Evolutionary conservation across 2,797 vertebrate genomes (phyloP).

Genomic region (Phaenicophaeus curvirostris): DNA sequence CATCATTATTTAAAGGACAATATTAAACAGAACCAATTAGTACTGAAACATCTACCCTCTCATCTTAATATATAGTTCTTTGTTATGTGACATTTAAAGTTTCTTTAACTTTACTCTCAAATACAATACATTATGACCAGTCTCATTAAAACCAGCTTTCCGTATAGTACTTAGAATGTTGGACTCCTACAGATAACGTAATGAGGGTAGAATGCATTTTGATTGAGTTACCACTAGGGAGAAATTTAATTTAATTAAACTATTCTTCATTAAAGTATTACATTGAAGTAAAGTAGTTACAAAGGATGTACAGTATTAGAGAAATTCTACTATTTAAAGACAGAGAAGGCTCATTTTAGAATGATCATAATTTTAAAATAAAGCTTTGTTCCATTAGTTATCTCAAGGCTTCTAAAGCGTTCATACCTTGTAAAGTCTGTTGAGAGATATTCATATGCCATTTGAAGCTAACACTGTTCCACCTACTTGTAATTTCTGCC

Average conservation of each 20-base stretch:
- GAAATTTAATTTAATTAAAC: constrained; percentile 83
- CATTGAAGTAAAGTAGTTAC: constrained; percentile 78
- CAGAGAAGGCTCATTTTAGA: constrained; percentile 36
- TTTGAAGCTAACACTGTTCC: not conserved
- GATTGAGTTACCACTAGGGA: constrained; percentile 80
- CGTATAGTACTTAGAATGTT: constrained; percentile 66
- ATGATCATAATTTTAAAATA: constrained; percentile 32
- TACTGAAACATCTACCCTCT: constrained; percentile 52
- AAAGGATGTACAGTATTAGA: constrained; percentile 68
- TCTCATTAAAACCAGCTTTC: constrained; percentile 74
- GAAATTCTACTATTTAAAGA: constrained; percentile 66
- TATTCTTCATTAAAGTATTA: constrained; percentile 81
- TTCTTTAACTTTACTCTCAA: constrained; percentile 70
- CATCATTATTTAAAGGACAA: constrained; percentile 54
- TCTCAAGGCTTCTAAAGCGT: constrained; percentile 20
- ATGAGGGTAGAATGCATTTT: constrained; percentile 80
- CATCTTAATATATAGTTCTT: constrained; percentile 62
- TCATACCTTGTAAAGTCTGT: constrained; percentile 10
- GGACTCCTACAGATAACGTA: constrained; percentile 80
- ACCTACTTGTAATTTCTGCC: not conserved
- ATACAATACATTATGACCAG: constrained; percentile 65
- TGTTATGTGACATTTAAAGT: constrained; percentile 62
- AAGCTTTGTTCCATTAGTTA: constrained; percentile 16
- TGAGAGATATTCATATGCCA: not conserved
- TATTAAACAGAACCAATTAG: constrained; percentile 66